Conservation (phyloP, 2,113 vertebrate species). For the Rhea pennata region DNA sequence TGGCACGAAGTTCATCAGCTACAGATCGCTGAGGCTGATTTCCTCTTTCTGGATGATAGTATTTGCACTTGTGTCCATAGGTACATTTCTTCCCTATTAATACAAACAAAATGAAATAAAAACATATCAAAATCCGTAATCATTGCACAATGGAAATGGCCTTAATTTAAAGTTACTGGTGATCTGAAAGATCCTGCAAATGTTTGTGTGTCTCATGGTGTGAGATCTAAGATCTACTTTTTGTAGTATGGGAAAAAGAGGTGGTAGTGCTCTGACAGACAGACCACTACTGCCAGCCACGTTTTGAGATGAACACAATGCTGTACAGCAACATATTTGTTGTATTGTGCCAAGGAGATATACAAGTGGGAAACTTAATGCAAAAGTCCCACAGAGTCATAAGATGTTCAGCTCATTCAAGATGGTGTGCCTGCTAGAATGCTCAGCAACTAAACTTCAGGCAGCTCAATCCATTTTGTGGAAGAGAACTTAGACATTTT, state of each 20-base stretch:
- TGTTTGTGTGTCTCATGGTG: background rate
- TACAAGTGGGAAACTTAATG: background rate
- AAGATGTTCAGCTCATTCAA: background rate
- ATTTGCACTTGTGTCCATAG: conserved; percentile 98
- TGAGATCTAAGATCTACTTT: background rate
- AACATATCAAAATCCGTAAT: background rate
- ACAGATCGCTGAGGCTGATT: conserved; percentile 95
- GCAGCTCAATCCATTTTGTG: background rate
- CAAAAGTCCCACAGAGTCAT: background rate
- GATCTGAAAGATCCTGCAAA: background rate
- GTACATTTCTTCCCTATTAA: conserved; percentile 95
- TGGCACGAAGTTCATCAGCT: conserved; percentile 96
- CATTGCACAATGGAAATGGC: background rate
- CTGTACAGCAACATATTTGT: background rate
- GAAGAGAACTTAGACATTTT: background rate
- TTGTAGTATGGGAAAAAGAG: background rate
- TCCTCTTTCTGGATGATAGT: conserved; percentile 95
- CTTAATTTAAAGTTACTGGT: background rate
- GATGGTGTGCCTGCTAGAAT: background rate
- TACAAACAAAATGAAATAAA: background rate
- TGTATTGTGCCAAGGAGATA: background rate
- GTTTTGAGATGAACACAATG: background rate
- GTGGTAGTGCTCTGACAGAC: background rate
- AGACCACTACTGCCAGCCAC: background rate
- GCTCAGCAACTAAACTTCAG: background rate